These are phyloP conservation scores for Desmophyllum pertusum DNA, from an alignment of 92 coral and sea anemone species.

Conservation along the genomic window DNA sequence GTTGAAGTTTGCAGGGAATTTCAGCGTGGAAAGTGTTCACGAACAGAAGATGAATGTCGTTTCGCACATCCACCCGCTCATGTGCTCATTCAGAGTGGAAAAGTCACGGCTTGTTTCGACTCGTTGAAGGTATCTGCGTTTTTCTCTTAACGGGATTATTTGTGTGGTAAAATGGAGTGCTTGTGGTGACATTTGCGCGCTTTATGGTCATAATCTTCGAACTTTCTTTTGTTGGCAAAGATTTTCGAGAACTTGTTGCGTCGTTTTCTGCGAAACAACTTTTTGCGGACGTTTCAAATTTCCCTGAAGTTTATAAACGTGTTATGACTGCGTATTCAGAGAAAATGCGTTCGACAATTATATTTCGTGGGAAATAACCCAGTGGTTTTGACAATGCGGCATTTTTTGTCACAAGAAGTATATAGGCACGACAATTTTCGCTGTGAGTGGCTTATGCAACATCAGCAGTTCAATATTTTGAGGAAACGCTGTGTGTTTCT, in stretches of 20 bases:
- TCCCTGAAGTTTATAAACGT: background rate
- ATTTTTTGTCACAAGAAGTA: slow-evolving; percentile 32
- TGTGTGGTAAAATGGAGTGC: slow-evolving; percentile 29
- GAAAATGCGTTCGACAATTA: background rate
- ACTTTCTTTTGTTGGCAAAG: slow-evolving; percentile 46
- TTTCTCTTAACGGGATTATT: slow-evolving; percentile 31
- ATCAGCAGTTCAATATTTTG: slow-evolving; percentile 48
- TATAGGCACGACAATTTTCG: slow-evolving; percentile 26
- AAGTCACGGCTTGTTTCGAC: slow-evolving; percentile 99
- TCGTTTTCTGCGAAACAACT: slow-evolving; percentile 49
- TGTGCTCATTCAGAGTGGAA: slow-evolving; percentile 94
- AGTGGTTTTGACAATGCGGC: slow-evolving; percentile 10
- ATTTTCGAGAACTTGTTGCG: slow-evolving; percentile 75
- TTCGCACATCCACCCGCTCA: slow-evolving; percentile 99
- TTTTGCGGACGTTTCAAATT: slow-evolving; percentile 45
- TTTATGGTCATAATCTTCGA: slow-evolving; percentile 29
- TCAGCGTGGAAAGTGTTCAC: slow-evolving; percentile 98
- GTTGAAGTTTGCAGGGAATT: slow-evolving; percentile 99
- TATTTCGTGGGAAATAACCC: slow-evolving; percentile 21
- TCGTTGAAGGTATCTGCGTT: slow-evolving; percentile 89
- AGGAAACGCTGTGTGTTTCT: slow-evolving; percentile 39
- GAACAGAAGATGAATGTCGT: slow-evolving; percentile 96
- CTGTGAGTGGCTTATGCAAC: slow-evolving; percentile 37
- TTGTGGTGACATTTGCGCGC: slow-evolving; percentile 34
- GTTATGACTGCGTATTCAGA: slow-evolving; percentile 31